Conservation (phyloP, 2,113 vertebrate genomes). For the Trinectes maculatus region DNA sequence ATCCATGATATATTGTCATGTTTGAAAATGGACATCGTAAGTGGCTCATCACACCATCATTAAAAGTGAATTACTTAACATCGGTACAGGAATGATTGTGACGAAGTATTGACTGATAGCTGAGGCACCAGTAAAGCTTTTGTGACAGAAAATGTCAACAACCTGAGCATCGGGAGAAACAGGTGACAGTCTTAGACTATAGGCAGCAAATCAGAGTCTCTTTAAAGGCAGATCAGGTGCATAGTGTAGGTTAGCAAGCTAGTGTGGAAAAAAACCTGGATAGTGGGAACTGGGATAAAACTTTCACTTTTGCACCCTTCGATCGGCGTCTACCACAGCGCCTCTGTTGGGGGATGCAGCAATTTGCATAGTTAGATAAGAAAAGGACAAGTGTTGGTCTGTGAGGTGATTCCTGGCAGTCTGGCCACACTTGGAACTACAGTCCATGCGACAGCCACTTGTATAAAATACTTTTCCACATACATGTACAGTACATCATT, state of each 20-base stretch:
- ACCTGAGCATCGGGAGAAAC: not conserved
- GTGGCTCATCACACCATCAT: too few relatives aligned
- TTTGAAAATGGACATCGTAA: too few relatives aligned
- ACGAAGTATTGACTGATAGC: too few relatives aligned
- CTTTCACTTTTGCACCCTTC: not conserved
- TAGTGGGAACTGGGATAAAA: not conserved
- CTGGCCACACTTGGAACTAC: not conserved
- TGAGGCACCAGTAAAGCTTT: too few relatives aligned
- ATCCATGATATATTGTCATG: too few relatives aligned
- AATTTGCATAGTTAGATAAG: not conserved
- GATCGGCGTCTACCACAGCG: not conserved
- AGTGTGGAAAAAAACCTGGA: not conserved
- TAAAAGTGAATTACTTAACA: too few relatives aligned
- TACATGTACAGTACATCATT: not conserved
- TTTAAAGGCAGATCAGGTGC: not conserved
- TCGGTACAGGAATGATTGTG: too few relatives aligned
- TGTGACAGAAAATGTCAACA: too few relatives aligned
- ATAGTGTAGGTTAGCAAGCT: not conserved
- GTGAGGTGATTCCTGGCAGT: not conserved
- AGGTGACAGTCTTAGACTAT: not conserved
- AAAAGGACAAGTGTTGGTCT: not conserved
- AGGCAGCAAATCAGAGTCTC: not conserved
- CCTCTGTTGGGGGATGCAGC: not conserved
- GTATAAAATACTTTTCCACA: not conserved
- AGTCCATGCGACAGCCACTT: not conserved